Evolutionary conservation across 92 coral and sea anemone genomes (phyloP), one percentile per base, ranked within the genome.

Genomic region (Paramuricea clavata): DNA sequence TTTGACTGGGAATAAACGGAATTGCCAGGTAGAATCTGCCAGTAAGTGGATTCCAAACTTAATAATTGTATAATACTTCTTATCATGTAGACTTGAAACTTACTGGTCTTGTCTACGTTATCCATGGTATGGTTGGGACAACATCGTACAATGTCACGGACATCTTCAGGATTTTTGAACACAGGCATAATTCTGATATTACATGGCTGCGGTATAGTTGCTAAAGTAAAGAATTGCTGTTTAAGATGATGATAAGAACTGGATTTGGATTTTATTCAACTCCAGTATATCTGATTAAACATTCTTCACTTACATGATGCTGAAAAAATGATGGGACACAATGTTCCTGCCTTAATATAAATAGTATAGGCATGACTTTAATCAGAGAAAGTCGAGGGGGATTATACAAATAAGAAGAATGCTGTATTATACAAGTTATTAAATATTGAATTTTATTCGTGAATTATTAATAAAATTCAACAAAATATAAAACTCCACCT

Each of bases 91-190:
- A n/a, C 6, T 2, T 10, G 3, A 17, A 16, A 15, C 83, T 69
- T 79, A 94, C 98, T 95, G 54, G 88, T 85, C 41, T 47, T 79
- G 60, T 69, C 83, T 71, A 90, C 92, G 33, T 93, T 95, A 62
- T 76, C 77, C 43, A 75, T 87, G 15, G 98, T 94, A 71, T 96
- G 99, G 88, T 96, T 96, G 13, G 98, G 95, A 78, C 99, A 96
- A 78, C 99, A 96, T 78, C 99, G 98, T 0, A 96, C 99, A 27
- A 96, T 87, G 67, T 96, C 99, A 56, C 93, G 93, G 11, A 94
- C 95, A 81, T 96, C 95, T 65, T 94, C 95, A 19, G 95, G 98
- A 47, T 95, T 91, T 69, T 95, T 93, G 79, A 96, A 96, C 12
- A 96, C 92, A 6, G 99, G 99, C 95, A 94, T 94, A 4, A 98